These are phyloP conservation scores for Poeciliopsis paucimaculata DNA, from an alignment of 2,797 vertebrate species.

Conservation along the genomic window DNA sequence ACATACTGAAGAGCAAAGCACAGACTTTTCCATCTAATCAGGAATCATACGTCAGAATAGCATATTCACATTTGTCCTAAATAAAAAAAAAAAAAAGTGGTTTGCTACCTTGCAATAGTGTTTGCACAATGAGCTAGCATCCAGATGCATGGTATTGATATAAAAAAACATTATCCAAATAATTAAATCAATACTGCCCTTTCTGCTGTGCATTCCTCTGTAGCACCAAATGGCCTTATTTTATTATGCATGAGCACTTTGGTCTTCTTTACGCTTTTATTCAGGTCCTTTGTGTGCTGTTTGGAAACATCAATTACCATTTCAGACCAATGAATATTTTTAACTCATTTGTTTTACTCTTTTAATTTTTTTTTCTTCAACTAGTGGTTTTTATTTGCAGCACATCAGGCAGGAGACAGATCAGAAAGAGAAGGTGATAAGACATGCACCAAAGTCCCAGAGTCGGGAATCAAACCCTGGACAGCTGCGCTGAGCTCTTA, in stretches of 20 bases:
- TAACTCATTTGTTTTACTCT: not conserved
- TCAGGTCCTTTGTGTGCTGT: conserved; percentile 2
- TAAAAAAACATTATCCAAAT: conserved; percentile 22
- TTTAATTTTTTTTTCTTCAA: too few relatives aligned
- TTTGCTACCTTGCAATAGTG: conserved; percentile 6
- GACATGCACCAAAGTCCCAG: too few relatives aligned
- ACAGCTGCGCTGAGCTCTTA: too few relatives aligned
- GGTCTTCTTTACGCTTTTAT: conserved; percentile 13
- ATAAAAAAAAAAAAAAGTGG: too few relatives aligned
- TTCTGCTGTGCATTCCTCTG: conserved; percentile 20
- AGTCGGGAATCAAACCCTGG: too few relatives aligned
- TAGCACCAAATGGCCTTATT: not conserved
- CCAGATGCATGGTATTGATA: conserved; percentile 14
- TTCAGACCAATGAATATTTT: conserved; percentile 10
- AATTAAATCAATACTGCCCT: conserved; percentile 15
- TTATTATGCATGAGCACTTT: conserved; percentile 11
- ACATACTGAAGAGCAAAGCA: not conserved
- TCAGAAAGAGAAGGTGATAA: too few relatives aligned
- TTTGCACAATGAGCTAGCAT: conserved; percentile 15
- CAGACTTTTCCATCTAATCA: not conserved
- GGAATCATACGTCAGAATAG: not conserved
- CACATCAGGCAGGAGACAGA: too few relatives aligned
- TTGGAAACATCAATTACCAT: conserved; percentile 13
- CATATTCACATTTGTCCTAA: not conserved
- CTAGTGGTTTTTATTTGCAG: too few relatives aligned